Evolutionary conservation across 2,888 invertebrate genomes (phyloP).

Genomic region (Stenotaenia linearis): DNA sequence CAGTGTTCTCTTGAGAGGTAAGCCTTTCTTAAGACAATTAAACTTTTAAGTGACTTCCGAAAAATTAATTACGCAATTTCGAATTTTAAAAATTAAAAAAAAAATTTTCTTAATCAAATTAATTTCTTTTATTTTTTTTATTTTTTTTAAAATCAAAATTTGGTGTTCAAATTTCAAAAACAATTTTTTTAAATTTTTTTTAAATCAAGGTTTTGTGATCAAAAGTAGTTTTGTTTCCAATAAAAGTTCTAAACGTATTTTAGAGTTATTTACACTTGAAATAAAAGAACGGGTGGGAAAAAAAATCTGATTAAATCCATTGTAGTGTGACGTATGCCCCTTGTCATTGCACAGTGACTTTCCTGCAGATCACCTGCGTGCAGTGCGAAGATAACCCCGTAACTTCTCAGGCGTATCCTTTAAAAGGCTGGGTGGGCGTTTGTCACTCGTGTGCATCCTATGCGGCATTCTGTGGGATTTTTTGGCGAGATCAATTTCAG

Average conservation of each 20-base stretch:
- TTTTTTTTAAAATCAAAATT: not conserved
- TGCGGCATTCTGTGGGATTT: not conserved
- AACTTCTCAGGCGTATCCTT: conserved; percentile 26
- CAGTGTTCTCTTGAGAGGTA: not conserved
- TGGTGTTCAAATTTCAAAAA: not conserved
- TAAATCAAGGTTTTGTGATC: too few relatives aligned
- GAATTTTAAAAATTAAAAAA: not conserved
- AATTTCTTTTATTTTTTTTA: not conserved
- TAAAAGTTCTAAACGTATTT: not conserved
- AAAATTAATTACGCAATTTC: too few relatives aligned
- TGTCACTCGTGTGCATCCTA: conserved; percentile 14
- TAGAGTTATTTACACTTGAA: conserved; percentile 6
- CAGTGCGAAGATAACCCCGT: conserved; percentile 20
- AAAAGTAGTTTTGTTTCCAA: not conserved
- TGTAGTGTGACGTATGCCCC: conserved; percentile 26
- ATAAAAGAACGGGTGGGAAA: not conserved
- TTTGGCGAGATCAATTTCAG: conserved; percentile 5
- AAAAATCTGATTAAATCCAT: conserved; percentile 18
- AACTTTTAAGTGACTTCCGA: too few relatives aligned
- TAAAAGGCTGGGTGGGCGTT: conserved; percentile 19
- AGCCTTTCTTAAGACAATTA: too few relatives aligned
- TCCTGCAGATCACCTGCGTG: conserved; percentile 26
- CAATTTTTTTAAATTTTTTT: too few relatives aligned
- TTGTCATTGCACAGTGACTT: conserved; percentile 21
- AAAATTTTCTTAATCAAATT: not conserved